phyloP scores from a whole-genome alignment of 2,797 vertebrate genomes.

The Novumbra hubbsi region DNA sequence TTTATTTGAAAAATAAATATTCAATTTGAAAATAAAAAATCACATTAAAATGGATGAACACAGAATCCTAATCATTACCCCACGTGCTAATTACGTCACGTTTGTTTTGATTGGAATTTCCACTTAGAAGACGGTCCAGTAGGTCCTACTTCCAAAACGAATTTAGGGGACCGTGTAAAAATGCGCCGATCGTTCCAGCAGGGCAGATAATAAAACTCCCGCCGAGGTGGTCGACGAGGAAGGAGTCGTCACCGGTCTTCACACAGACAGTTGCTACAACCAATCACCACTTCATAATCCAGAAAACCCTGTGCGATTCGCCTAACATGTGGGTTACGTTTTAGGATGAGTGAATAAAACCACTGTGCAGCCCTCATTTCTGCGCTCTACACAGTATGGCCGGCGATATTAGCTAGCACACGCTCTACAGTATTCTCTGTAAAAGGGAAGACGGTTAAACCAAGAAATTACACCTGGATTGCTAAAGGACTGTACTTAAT shows the following conservation, averaged over 20 bases:
- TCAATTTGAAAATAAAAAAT: too few relatives aligned
- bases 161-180: too few relatives aligned
- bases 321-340: constrained; percentile 29
- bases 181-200: too few relatives aligned
- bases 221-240: not conserved
- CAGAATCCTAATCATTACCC: too few relatives aligned
- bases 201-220: too few relatives aligned
- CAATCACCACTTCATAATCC: constrained; percentile 31
- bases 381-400: constrained; percentile 98
- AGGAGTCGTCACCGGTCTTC: not conserved
- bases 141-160: too few relatives aligned
- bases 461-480: constrained; percentile 89
- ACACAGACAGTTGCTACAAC: constrained; percentile 44
- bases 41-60: too few relatives aligned
- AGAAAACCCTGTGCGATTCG: constrained; percentile 38
- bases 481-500: constrained; percentile 77
- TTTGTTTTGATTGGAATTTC: too few relatives aligned
- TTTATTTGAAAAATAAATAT: too few relatives aligned
- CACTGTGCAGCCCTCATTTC: constrained; percentile 32
- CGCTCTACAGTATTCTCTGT: constrained; percentile 93
- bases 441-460: constrained; percentile 92
- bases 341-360: constrained; percentile 67
- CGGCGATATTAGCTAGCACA: constrained; percentile 99
- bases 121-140: too few relatives aligned
- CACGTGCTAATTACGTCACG: too few relatives aligned